Conservation (phyloP, 2,113 vertebrate species). For the Siphamia tubifer region DNA sequence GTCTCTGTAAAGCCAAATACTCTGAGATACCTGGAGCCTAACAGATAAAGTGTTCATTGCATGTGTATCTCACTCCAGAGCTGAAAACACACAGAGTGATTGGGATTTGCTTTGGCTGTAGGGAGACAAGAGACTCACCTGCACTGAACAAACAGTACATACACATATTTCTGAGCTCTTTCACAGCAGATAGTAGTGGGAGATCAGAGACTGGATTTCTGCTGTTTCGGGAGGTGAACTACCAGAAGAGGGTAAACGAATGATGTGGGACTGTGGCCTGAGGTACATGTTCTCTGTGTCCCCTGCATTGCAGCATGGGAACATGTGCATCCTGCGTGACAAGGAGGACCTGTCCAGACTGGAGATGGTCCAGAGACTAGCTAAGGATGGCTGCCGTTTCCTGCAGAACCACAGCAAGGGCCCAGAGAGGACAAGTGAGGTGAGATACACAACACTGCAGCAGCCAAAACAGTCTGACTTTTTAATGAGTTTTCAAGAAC, state of each 20-base stretch:
- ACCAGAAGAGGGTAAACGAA: slow-evolving; percentile 45
- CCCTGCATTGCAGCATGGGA: slow-evolving; percentile 86
- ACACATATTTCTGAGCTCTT: not conserved
- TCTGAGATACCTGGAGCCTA: slow-evolving; percentile 33
- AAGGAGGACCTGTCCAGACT: slow-evolving; percentile 89
- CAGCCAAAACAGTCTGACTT: not conserved
- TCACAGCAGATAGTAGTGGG: not conserved
- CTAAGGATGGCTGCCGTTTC: slow-evolving; percentile 89
- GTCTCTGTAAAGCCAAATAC: slow-evolving; percentile 18
- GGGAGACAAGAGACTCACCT: slow-evolving; percentile 13
- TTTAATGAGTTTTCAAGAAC: not conserved
- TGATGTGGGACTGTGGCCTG: slow-evolving; percentile 97
- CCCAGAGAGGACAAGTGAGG: slow-evolving; percentile 82
- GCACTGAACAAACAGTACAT: not conserved
- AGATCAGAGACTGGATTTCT: not conserved
- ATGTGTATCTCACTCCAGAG: not conserved
- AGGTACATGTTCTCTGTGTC: slow-evolving; percentile 91
- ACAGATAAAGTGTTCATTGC: not conserved
- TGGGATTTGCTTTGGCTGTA: slow-evolving; percentile 17
- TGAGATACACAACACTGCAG: slow-evolving; percentile 71
- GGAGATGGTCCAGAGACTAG: slow-evolving; percentile 91
- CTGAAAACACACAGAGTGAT: not conserved
- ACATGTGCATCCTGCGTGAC: slow-evolving; percentile 85
- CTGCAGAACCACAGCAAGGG: slow-evolving; percentile 84
- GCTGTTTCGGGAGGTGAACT: slow-evolving; percentile 14